Base-by-base conservation (phyloP, 2,113 vertebrate genomes). In the Calonectris borealis region DNA sequence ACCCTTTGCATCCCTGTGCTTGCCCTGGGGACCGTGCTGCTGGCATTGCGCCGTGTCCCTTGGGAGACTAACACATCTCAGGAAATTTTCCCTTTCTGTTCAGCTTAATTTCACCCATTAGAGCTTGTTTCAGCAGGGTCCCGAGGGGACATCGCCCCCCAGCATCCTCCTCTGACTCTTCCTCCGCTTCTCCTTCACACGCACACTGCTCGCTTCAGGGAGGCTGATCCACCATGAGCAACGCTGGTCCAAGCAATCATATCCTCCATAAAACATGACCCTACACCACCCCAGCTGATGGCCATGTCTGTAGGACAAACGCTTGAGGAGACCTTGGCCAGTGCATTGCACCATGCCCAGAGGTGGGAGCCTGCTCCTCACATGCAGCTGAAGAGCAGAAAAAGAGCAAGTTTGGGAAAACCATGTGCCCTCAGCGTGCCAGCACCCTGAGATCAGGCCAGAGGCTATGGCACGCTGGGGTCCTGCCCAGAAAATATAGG, bases 81-180 rank as follows among this genome's bases (percentile, higher is more conserved):
- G 90, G 87, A n/a, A 91, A 83, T 86, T 92, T 92, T 69, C 70
- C 51, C 49, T 58, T 73, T 92, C 34, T 87, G 4, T 75, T 91
- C 95, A 80, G 46, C n/a, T 87, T 94, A 91, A 94, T 95, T 93
- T 76, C 73, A 83, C 91, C 95, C 86, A 95, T 94, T 94, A 95
- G 44, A 69, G 73, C 94, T 96, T 15, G 38, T 96, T 94, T 91
- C 84, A 81, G 64, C 64, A 55, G 32, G 20, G n/a, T 87, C 84
- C 73, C 54, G 0, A 40, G 93, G 84, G 95, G 46, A 85, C 21
- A 57, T 44, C 7, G 0, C 78, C 93, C 94, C 84, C 36, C 51
- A 48, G 55, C 34, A 79, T 58, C 95, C 70, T 87, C 85, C 88
- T 87, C 81, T 27, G 9, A 42, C 57, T 94, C 77, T 66, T 96